phyloP scores from a whole-genome alignment of 1,140 invertebrate species.

The Colletes gigas region DNA sequence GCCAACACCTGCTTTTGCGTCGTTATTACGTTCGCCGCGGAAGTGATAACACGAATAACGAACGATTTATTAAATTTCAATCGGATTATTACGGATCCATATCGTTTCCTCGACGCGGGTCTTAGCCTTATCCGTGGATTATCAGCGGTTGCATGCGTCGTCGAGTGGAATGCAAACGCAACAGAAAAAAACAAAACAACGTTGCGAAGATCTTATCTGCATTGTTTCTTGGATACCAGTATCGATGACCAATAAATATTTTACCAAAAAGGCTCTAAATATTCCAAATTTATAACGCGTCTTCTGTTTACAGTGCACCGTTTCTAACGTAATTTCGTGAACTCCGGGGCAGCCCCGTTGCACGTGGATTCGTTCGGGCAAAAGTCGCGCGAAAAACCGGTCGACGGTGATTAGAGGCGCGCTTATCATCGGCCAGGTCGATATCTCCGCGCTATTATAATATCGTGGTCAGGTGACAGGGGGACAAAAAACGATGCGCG shows the following conservation, averaged over 20 bases:
- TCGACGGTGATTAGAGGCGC: not conserved
- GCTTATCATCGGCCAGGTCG: not conserved
- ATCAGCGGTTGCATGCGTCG: not conserved
- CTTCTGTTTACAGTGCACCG: no score
- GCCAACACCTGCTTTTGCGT: not conserved
- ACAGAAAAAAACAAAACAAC: no score
- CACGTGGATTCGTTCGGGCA: not conserved
- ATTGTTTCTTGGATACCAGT: no score
- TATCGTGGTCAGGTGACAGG: conserved; percentile 3
- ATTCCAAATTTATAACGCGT: no score
- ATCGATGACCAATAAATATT: no score
- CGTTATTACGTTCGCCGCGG: not conserved
- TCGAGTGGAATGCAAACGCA: not conserved
- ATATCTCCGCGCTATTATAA: conserved; percentile 6
- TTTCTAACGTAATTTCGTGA: no score
- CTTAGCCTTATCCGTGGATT: conserved; percentile 10
- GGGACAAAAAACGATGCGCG: not conserved
- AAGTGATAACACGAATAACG: not conserved
- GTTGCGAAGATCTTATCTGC: no score
- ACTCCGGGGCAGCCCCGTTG: no score
- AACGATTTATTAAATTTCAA: not conserved
- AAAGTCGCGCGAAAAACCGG: conserved; percentile 1
- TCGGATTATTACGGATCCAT: not conserved
- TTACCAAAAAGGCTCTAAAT: no score
- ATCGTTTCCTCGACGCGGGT: not conserved